A percentile compares a stretch with the other conserved stretches of the same genome.
Evolutionary conservation across 2,888 invertebrate genomes (phyloP).

Genomic region (Plagodis pulveraria): DNA sequence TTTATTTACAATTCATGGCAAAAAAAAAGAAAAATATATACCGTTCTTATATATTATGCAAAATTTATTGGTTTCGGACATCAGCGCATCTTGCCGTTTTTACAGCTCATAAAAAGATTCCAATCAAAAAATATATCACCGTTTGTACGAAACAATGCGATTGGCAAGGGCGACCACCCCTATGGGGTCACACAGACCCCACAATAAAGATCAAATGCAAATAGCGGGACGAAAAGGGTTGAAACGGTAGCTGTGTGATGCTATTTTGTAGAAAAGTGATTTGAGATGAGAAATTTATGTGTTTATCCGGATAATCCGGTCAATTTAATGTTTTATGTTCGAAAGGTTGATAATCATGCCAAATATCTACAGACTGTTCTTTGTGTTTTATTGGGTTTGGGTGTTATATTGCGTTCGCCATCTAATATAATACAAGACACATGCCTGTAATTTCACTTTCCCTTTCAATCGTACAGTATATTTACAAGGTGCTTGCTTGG

Average conservation of each 20-base stretch:
- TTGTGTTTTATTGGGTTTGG: too few species aligned
- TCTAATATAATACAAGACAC: too few species aligned
- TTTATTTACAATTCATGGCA: too few species aligned
- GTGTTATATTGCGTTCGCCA: too few species aligned
- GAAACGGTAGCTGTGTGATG: slow-evolving; percentile 5
- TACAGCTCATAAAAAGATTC: slow-evolving; percentile 15
- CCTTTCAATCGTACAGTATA: too few species aligned
- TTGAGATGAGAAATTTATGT: background rate
- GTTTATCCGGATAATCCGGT: background rate
- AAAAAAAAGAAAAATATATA: too few species aligned
- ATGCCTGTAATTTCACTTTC: too few species aligned
- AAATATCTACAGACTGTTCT: too few species aligned
- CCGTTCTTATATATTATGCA: too few species aligned
- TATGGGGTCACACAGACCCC: slow-evolving; percentile 24
- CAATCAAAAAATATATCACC: slow-evolving; percentile 15
- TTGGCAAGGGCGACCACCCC: slow-evolving; percentile 24
- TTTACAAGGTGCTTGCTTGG: too few species aligned
- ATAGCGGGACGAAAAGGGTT: slow-evolving; percentile 31
- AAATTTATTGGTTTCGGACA: background rate
- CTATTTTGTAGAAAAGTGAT: slow-evolving; percentile 2
- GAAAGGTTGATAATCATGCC: too few species aligned
- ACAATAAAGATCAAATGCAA: slow-evolving; percentile 40
- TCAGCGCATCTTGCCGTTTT: background rate
- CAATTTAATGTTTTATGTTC: too few species aligned
- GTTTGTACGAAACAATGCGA: slow-evolving; percentile 21